A percentile compares a stretch with the other conserved stretches of the same genome.
Conservation (phyloP, 1,140 invertebrate genomes). For the Uloborus diversus region DNA sequence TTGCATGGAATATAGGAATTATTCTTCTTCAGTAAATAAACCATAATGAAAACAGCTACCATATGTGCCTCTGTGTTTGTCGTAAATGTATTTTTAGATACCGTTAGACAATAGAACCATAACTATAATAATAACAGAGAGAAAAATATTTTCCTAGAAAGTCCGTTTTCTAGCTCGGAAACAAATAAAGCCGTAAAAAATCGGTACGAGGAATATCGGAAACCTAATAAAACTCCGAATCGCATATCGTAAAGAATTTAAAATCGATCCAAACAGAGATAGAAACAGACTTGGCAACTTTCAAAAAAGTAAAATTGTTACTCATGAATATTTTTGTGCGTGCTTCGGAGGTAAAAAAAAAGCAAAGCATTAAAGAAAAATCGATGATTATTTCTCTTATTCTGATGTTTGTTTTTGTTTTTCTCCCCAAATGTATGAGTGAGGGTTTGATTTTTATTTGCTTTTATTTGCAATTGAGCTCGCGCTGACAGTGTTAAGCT, state of each 20-base stretch:
- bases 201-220: constrained; percentile 1
- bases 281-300: too few species aligned
- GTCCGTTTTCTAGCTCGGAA: background rate
- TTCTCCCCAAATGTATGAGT: too few species aligned
- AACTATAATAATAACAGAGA: constrained; percentile 29
- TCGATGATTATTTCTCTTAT: too few species aligned
- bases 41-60: background rate
- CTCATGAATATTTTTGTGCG: too few species aligned
- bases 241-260: constrained; percentile 26
- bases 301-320: too few species aligned
- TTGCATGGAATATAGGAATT: too few species aligned
- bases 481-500: too few species aligned
- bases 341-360: too few species aligned
- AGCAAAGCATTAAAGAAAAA: too few species aligned
- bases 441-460: too few species aligned
- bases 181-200: constrained; percentile 14
- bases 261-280: constrained; percentile 31
- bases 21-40: background rate
- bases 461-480: too few species aligned
- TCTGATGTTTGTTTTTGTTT: too few species aligned
- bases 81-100: constrained; percentile 20
- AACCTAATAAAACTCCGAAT: constrained; percentile 41
- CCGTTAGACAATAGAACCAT: constrained; percentile 7
- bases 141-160: background rate
- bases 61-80: background rate